Conservation (phyloP, 2,113 vertebrate genomes). For the Aptenodytes patagonicus region DNA sequence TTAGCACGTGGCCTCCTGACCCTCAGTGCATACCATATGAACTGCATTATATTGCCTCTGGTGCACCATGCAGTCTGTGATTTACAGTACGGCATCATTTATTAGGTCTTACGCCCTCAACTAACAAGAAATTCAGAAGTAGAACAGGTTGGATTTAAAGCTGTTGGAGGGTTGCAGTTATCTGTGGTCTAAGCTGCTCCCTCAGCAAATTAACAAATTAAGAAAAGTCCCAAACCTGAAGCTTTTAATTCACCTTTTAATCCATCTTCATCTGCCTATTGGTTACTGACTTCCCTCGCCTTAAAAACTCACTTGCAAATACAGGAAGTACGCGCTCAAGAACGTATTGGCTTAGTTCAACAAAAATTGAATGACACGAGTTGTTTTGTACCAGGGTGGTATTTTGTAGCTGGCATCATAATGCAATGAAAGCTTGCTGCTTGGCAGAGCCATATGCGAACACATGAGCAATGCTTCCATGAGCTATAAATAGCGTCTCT, state of each 20-base stretch:
- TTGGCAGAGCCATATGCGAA: constrained; percentile 37
- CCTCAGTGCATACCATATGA: background rate
- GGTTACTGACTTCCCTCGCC: background rate
- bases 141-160: background rate
- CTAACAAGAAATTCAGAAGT: background rate
- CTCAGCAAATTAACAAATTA: background rate
- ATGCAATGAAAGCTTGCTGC: constrained; percentile 20
- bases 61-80: background rate
- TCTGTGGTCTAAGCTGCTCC: background rate
- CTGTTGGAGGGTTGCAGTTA: background rate
- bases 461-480: constrained; percentile 55
- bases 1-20: background rate
- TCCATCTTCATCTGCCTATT: background rate
- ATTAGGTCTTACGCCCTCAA: background rate
- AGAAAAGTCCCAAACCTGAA: background rate
- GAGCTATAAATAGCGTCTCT: constrained; percentile 45
- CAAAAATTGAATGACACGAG: constrained; percentile 4
- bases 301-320: background rate
- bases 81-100: background rate
- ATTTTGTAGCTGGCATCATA: constrained; percentile 50
- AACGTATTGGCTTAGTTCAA: background rate
- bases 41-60: background rate
- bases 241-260: background rate
- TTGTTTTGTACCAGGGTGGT: constrained; percentile 29
- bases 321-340: background rate